Base-by-base conservation (phyloP, 2,113 vertebrate species). In the Ciconia maguari region DNA sequence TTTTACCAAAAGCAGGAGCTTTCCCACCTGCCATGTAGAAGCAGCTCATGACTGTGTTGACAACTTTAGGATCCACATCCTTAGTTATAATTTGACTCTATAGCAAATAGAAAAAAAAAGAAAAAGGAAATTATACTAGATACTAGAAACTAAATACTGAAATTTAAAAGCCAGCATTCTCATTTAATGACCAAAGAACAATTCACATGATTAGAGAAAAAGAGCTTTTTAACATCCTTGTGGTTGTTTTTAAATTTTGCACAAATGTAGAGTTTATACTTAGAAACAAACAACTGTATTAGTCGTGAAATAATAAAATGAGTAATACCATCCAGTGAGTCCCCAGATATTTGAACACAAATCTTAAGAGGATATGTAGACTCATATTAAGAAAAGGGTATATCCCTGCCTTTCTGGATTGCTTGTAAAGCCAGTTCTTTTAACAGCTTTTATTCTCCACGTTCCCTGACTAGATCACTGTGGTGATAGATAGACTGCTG, bases 111-210 rank as follows among this genome's bases (percentile, higher is more conserved):
- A 98, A 98, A 98, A 98, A 98, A 97, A 57, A 98, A 97, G 97
- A 98, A 98, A 97, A 98, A 98, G 97, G 98, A 98, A 99, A 99
- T 98, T 98, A 98, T 93, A 96, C 75, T 94, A 95, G 97, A 98
- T 97, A 95, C 96, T 98, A 98, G 98, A 99, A 99, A 98, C 75
- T 96, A 98, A 98, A 97, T 96, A 98, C 91, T 98, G 96, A 97
- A 99, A 99, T 98, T 99, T 98, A 99, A 99, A 99, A 98, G 94
- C 46, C 87, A 97, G 97, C 93, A 92, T 98, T 98, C 89, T 98
- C 93, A 96, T 98, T 98, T 99, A 99, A 98, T 98, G 96, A 97
- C 97, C 94, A 98, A 97, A 97, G 97, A 98, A 98, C 96, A 98
- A 99, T 98, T 98, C 97, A 98, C 89, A 80, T 90, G 75, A 98